phyloP scores from a whole-genome alignment of 2,797 vertebrate species.

The Oreochromis grahami region DNA sequence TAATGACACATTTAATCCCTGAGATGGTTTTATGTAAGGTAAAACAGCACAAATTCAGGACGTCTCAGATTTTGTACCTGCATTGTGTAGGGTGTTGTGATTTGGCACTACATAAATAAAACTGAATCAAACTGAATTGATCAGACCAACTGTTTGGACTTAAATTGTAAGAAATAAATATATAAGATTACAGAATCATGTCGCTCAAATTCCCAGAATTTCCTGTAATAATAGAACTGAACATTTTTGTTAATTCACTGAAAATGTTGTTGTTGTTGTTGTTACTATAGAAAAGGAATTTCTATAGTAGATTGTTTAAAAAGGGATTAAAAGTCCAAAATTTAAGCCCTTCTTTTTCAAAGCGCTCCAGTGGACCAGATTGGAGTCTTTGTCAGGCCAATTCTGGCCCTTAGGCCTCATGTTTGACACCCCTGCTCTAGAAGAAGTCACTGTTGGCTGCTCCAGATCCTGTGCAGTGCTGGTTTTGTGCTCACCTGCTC shows the following conservation, averaged over 20 bases:
- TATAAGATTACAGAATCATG: background rate
- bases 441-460: background rate
- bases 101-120: background rate
- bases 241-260: background rate
- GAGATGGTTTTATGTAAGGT: background rate
- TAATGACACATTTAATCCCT: background rate
- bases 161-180: background rate
- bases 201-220: background rate
- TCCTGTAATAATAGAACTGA: background rate
- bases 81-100: background rate
- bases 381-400: background rate
- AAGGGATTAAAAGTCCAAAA: background rate
- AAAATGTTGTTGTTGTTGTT: background rate
- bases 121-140: background rate
- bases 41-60: background rate
- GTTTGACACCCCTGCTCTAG: background rate
- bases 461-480: background rate
- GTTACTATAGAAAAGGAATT: background rate
- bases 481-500: background rate
- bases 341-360: background rate
- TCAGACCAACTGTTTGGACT: background rate
- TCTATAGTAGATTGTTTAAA: background rate
- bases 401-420: background rate
- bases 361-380: background rate
- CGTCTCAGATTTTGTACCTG: background rate